Evolutionary conservation across 2,888 invertebrate genomes (phyloP).

Genomic region (Gonocerus acuteangulatus): DNA sequence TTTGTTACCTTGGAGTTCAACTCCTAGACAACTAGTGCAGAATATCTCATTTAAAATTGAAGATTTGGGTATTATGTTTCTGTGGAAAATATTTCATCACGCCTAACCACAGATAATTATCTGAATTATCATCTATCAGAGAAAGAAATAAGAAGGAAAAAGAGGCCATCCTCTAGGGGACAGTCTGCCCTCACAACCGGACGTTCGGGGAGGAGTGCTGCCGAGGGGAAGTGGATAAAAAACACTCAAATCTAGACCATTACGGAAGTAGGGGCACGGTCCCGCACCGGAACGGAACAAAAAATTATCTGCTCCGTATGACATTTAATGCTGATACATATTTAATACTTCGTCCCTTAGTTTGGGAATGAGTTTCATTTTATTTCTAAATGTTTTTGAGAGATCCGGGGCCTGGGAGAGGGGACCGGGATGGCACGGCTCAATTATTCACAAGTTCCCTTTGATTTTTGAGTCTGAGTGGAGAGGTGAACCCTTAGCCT

Average conservation of each 20-base stretch:
- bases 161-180: too few relatives aligned
- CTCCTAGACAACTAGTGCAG: too few relatives aligned
- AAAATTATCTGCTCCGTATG: constrained; percentile 31
- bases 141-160: too few relatives aligned
- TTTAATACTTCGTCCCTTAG: constrained; percentile 31
- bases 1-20: too few relatives aligned
- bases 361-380: constrained; percentile 22
- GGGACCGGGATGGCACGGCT: background rate
- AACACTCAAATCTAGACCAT: constrained; percentile 19
- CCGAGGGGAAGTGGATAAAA: background rate
- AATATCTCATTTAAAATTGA: too few relatives aligned
- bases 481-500: too few relatives aligned
- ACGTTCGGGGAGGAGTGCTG: too few relatives aligned
- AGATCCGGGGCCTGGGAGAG: constrained; percentile 10
- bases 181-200: too few relatives aligned
- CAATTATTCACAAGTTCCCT: constrained; percentile 7
- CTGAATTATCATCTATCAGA: background rate
- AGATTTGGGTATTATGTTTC: too few relatives aligned
- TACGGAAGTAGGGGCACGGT: constrained; percentile 12
- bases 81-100: too few relatives aligned
- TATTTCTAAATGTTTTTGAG: constrained; percentile 29
- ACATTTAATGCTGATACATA: constrained; percentile 35
- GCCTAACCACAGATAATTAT: too few relatives aligned
- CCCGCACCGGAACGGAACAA: constrained; percentile 19
- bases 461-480: background rate